Base-by-base conservation (phyloP, 2,113 vertebrate genomes). In the Catharus fuscescens region DNA sequence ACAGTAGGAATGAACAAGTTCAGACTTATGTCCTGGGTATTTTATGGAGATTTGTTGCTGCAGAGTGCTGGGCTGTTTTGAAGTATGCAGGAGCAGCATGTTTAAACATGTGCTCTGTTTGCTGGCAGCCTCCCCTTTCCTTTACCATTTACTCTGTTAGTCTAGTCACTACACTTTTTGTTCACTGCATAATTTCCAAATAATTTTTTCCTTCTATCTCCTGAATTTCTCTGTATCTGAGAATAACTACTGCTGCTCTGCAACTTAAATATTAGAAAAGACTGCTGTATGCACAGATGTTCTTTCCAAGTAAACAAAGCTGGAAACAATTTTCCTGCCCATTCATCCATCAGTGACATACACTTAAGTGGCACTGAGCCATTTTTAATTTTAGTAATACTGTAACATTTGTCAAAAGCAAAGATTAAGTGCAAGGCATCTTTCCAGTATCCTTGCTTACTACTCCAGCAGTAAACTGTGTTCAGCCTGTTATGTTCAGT, bases 1-100 rank as follows among this genome's bases (percentile, higher is more conserved):
- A 77, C 50, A 82, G 65, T 16, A 90, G 44, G 57, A 90, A 53
- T 26, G 31, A 85, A 61, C 31, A 93, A 93, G 92, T 93, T 90
- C 64, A 62, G 52, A 92, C 76, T 42, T 24, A 45, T 32, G 72
- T 90, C 80, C 76, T 17, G 18, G 32, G 76, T 40, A 7, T 72
- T 90, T 78, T 6, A 31, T 50, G 66, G 7, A 54, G 60, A 19
- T 62, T 32, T 78, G 21, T 40, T 86, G 79, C 94, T 50, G 44
- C 38, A 50, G 79, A 88, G 69, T 14, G 26, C 56, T 73, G 28
- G 47, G 29, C 50, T 90, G 70, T 61, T 73, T 4, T 28, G 47
- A 62, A 60, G 48, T 9, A 34, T 20, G 48, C 42, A 83, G 64
- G 62, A 83, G 56, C 72, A 71, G 83, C 95, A 4, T 60, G 96